Evolutionary conservation across 2,113 vertebrate species (phyloP), one percentile per base, ranked within the genome.

Genomic region (Strix aluco): DNA sequence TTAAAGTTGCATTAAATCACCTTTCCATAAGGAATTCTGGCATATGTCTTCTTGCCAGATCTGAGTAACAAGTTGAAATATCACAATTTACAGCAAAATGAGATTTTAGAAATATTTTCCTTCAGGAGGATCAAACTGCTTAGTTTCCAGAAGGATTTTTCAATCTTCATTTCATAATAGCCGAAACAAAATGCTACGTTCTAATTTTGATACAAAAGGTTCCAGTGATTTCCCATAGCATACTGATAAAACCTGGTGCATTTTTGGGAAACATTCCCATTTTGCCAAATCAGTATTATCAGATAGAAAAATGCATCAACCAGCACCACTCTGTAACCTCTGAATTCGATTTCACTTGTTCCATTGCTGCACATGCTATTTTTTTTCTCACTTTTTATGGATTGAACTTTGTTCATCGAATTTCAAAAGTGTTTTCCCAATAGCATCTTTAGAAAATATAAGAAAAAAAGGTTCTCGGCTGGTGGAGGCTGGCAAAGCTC

Each of bases 341-440:
- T 21, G n/a, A 95, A 82, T 91, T 91, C 52, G 26, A 92, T 92
- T 79, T 65, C 49, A 40, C 71, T 90, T 15, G 0, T 80, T 96
- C 58, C 86, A 19, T 61, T 85, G 84, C 55, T 70, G 87, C 66
- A 67, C 71, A 29, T 21, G 27, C 17, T 80, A 38, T 65, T 86
- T 90, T 86, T 85, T 61, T 13, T 27, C 44, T 44, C 65, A 42
- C n/a, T 88, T 88, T 95, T 94, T 90, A 90, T 94, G 2, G 44
- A 95, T 74, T 81, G 81, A 87, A 93, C 74, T 94, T 92, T 95
- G 84, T 72, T 87, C 66, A 81, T 71, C 11, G 4, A 71, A 95
- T 97, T 94, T 86, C 90, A 91, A 58, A 95, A 95, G 71, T 95
- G 81, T 93, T 96, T 95, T 96, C 91, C 96, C 91, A 91, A 83